Evolutionary conservation across 2,797 vertebrate species (phyloP), one percentile per base, ranked within the genome.

Genomic region (Microchirus variegatus): DNA sequence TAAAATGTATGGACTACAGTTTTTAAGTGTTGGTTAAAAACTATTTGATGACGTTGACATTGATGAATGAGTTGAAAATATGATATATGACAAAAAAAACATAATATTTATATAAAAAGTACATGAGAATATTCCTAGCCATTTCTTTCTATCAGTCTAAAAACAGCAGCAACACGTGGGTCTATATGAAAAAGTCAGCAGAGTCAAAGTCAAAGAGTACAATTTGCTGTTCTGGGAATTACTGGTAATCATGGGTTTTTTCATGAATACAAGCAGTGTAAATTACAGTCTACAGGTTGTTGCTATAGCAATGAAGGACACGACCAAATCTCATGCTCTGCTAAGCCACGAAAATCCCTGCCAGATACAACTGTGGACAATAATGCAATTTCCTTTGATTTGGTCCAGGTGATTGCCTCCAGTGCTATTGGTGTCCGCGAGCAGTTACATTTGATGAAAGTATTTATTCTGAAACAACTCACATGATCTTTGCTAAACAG

Each of bases 221-320:
- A 48, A 16, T 11, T 16, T 26, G 2, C 19, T 43, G 10, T 22
- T 37, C 38, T 43, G 22, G 26, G 10, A 53, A 37, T 22, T 48
- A 59, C 48, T 49, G 36, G 43, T 17, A 2, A 60, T 59, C 36
- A 36, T 48, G 44, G n/a, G 11, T 5, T 35, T 50, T 22, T 5
- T 35, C 14, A 35, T 63, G 19, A 63, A 53, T 46, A 41, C 26
- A 46, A 49, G 13, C 6, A 22, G 51, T 13, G 18, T 18, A 53
- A 70, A 79, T 79, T 52, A 52, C 44, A 61, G 49, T 47, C 44
- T 48, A 37, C 42, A 50, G 43, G 15, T 59, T 53, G 73, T 75
- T 77, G 63, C 68, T 63, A 67, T 70, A 26, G 49, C 5, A 47
- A 70, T 63, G 5, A 43, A 38, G 9, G 40, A 73, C 36, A 44